Base-by-base conservation (phyloP, 2,797 vertebrate genomes). In the Gymnothorax javanicus region DNA sequence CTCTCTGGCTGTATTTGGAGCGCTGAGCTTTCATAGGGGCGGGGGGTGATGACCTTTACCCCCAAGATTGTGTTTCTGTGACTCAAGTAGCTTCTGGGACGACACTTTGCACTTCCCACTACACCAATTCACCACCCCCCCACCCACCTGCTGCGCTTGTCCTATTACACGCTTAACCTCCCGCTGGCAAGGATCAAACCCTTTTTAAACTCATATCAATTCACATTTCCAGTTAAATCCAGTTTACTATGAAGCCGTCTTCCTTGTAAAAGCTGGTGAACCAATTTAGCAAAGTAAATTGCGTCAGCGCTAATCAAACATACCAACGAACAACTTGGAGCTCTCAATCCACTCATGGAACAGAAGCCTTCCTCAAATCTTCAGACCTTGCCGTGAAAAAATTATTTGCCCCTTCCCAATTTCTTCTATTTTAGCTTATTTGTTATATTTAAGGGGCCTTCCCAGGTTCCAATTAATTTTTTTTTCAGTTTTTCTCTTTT, bases 211-310 rank as follows among this genome's bases (percentile, higher is more conserved):
- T 3, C 50, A 79, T 54, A 56, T 54, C 75, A 79, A 54, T 54
- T 52, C 75, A 54, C 75, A 75, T 75, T 67, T 67, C 23, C 62
- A 67, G 62, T 67, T 67, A n/a, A 67, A 67, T 67, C 62, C 62
- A n/a, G 62, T 67, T n/a, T n/a, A 17, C 62, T n/a, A 67, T n/a
- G 23, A 7, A n/a, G 20, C n/a, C 8, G 62, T 67, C 23, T 67
- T 73, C 17, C n/a, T 27, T 73, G 69, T 73, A 73, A 25, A 43
- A 27, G 27, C 69, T 73, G n/a, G 27, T 43, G 1, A 27, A 73
- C 27, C 27, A 73, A 73, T 73, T 27, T 73, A 43, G 69, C 69
- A 33, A 12, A 8, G 27, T 33, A 4, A 12, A 73, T 73, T 8
- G 11, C 12, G 13, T 27, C 25, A 67, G 62, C 4, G 3, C 62